Conservation (phyloP, 2,888 invertebrate genomes). For the Plebejus argus region DNA sequence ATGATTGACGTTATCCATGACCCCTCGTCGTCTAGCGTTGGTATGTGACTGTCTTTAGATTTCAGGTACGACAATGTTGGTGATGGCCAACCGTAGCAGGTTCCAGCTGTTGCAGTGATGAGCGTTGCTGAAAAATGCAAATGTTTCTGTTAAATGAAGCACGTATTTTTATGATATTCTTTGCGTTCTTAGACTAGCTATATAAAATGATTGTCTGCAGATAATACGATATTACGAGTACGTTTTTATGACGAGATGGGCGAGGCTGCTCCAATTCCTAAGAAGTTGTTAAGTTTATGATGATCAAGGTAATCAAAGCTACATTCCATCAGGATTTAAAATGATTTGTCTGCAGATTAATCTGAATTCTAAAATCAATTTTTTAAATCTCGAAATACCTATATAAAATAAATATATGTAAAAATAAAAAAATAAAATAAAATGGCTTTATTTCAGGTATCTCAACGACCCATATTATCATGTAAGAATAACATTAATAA, state of each 20-base stretch:
- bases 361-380: too few relatives aligned
- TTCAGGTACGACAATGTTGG: slow-evolving; percentile 79
- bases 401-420: too few relatives aligned
- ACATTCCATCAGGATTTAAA: neutral
- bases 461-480: too few relatives aligned
- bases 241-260: neutral
- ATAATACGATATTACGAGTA: neutral
- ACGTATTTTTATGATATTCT: neutral
- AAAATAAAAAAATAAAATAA: too few relatives aligned
- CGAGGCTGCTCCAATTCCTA: neutral
- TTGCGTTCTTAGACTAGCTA: neutral
- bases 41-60: slow-evolving; percentile 69
- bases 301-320: neutral
- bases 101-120: slow-evolving; percentile 77
- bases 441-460: too few relatives aligned
- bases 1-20: slow-evolving; percentile 85
- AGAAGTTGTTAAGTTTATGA: neutral
- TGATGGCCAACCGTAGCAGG: slow-evolving; percentile 83
- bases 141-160: neutral
- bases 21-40: slow-evolving; percentile 73
- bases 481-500: too few relatives aligned
- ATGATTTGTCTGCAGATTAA: neutral
- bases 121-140: slow-evolving; percentile 64
- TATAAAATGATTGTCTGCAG: slow-evolving; percentile 12
- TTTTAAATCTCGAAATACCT: too few relatives aligned